phyloP scores from a whole-genome alignment of 2,113 vertebrate species.

The Egretta garzetta region DNA sequence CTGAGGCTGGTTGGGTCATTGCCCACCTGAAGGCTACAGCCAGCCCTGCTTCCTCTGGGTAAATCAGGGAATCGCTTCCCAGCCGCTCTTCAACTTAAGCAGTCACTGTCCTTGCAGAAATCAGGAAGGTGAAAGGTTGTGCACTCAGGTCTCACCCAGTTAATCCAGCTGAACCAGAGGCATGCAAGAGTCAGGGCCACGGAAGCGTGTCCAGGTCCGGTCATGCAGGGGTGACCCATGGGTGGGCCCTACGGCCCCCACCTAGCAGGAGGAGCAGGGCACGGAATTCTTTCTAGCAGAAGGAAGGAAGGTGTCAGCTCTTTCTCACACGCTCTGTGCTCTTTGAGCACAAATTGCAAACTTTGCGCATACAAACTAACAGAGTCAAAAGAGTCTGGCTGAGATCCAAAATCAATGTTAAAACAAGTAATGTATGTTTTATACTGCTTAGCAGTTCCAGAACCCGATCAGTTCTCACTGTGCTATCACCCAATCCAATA shows the following conservation, averaged over 20 bases:
- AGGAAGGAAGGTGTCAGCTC: not conserved
- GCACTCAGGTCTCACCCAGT: not conserved
- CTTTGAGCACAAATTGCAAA: not conserved
- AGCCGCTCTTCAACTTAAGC: not conserved
- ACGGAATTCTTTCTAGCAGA: not conserved
- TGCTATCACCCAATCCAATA: not conserved
- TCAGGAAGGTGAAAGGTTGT: not conserved
- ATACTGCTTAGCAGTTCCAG: not conserved
- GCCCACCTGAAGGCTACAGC: not conserved
- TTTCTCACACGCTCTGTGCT: not conserved
- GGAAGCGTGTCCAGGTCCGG: not conserved
- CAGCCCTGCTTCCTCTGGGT: not conserved
- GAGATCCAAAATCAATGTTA: not conserved
- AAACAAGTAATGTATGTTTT: not conserved
- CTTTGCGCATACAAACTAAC: not conserved
- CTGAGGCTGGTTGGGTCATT: not conserved
- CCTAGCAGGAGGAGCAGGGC: not conserved
- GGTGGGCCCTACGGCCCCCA: not conserved
- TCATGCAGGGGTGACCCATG: fast-evolving
- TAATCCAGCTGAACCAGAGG: not conserved
- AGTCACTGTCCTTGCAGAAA: not conserved
- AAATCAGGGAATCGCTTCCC: not conserved
- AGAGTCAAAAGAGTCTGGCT: not conserved
- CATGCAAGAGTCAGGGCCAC: not conserved
- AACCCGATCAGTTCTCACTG: not conserved